Evolutionary conservation across 1,140 invertebrate species (phyloP), one percentile per base, ranked within the genome.

Genomic region (Potamilus streckersoni): DNA sequence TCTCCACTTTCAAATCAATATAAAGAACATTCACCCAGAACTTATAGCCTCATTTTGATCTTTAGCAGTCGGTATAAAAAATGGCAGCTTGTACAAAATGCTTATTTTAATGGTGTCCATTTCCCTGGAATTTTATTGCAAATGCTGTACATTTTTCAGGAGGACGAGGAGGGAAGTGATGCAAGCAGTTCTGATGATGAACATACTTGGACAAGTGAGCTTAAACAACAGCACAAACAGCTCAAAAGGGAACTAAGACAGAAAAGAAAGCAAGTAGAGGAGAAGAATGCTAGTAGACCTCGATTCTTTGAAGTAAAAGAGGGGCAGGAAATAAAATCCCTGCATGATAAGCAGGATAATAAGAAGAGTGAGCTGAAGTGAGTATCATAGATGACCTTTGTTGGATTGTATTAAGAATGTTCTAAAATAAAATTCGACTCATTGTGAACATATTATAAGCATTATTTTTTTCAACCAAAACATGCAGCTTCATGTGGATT

Each of bases 131-230:
- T 49, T 8, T 49, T 49, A 49, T 49, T 49, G 38, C 11, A 4
- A 69, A 12, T 64, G 12, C 73, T 57, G 75, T 58, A 62, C 17
- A 19, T 49, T 71, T 67, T 71, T 38, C 38, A 73, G 64, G 88
- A 89, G 64, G 89, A 90, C 73, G 66, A 81, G 11, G 90, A 90
- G 74, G 90, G 86, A 19, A 83, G 80, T 57, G 78, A 87, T 85
- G 81, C 80, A 19, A 83, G 80, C 67, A 91, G 90, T 74, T 94
- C 94, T 0, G 95, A 96, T 82, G 95, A 96, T 89, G 94, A 96
- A 56, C 92, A 93, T 80, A 91, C 92, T 31, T 96, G 94, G 93
- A 92, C 93, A 0, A 93, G 94, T 83, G 95, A 96, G 91, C 92
- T 96, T 55, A 94, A 95, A 83, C 93, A 94, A 83, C 93, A 95